A percentile compares a stretch with the other conserved stretches of the same genome.
Evolutionary conservation across 1,140 invertebrate species (phyloP).

Genomic region (Hylaeus anthracinus): DNA sequence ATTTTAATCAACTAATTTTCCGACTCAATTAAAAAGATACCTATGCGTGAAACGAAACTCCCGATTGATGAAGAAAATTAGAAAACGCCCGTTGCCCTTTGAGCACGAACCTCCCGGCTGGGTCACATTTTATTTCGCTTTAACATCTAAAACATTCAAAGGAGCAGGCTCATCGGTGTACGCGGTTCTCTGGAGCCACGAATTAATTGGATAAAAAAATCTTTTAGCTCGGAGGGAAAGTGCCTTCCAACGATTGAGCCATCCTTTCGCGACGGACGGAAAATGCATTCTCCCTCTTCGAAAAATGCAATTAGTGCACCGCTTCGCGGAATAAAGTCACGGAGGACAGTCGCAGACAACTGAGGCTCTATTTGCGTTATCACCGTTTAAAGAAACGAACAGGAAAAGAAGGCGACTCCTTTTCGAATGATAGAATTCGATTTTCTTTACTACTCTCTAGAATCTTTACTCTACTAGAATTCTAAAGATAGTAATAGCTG

Average conservation of each 20-base stretch:
- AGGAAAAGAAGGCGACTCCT: not conserved
- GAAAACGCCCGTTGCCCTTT: not conserved
- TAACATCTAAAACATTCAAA: slow-evolving; percentile 35
- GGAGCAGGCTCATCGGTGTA: slow-evolving; percentile 1
- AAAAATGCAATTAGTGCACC: slow-evolving; percentile 38
- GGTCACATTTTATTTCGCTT: slow-evolving; percentile 35
- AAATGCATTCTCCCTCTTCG: slow-evolving; percentile 32
- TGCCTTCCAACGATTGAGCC: slow-evolving; percentile 29
- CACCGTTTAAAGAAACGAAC: not conserved
- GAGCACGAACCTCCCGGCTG: not conserved
- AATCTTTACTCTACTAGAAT: no score
- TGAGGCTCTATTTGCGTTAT: not conserved
- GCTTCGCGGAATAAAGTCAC: slow-evolving; percentile 11
- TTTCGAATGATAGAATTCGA: not conserved
- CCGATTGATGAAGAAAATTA: not conserved
- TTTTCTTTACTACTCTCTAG: not conserved
- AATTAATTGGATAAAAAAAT: slow-evolving; percentile 49
- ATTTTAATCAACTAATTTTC: not conserved
- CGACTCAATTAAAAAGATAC: not conserved
- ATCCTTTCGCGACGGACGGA: slow-evolving; percentile 10
- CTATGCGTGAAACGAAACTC: not conserved
- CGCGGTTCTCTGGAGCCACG: not conserved
- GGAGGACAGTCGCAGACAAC: slow-evolving; percentile 3
- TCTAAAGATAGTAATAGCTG: no score
- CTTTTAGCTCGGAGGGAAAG: slow-evolving; percentile 32